Base-by-base conservation (phyloP, 2,888 invertebrate species). In the Drosophila fungiperda region DNA sequence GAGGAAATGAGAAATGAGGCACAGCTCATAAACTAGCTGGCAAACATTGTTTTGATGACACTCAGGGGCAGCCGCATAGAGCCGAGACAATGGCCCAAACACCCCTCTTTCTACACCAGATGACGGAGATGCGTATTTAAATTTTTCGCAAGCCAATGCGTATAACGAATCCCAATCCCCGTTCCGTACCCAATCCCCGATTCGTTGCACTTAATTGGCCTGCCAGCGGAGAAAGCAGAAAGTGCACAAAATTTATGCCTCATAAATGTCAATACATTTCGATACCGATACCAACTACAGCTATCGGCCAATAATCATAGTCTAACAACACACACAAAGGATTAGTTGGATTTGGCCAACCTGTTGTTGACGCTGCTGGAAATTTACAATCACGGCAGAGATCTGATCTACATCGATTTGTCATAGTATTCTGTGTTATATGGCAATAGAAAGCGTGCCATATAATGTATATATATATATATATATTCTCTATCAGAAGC, bases 1-100 rank as follows among this genome's bases (percentile, higher is more conserved):
- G 36, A 0, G 15, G 36, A 15, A 12, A 63, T 40, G 65, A 62
- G 67, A 63, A 55, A 62, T 84, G 80, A 82, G 77, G 64, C 82
- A 68, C 82, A 85, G 80, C 87, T 86, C 90, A 90, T 87, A 87
- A 87, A 87, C 89, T 88, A 87, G 62, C 82, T 73, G 82, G 64
- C 82, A 86, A 87, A 87, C 86, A 87, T 85, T 87, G 87, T 87
- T 90, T 83, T 87, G 87, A 87, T 87, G 87, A 87, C 86, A 88
- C 87, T 90, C 79, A 82, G 90, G 86, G 90, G 69, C 86, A 89
- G 78, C 68, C 55, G 54, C 36, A 53, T 15, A 26, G 29, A n/a
- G 2, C 15, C 29, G 55, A 48, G 48, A 78, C 64, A 71, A 72
- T 48, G 52, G 65, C 42, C 82, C 78, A 71, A 76, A 76, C 80